phyloP scores from a whole-genome alignment of 2,113 vertebrate species.

The Odontesthes bonariensis region DNA sequence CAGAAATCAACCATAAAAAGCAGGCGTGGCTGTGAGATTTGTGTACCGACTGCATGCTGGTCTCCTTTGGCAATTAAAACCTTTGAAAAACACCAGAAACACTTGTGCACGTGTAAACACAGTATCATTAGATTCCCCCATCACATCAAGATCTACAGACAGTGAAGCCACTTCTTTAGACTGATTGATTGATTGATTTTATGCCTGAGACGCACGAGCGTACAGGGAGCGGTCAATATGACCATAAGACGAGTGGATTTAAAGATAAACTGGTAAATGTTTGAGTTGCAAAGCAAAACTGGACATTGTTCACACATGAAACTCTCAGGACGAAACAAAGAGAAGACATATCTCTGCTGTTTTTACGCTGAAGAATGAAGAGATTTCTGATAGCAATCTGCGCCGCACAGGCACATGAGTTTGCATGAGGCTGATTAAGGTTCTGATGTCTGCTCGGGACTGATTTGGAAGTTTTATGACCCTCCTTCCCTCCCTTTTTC shows the following conservation, averaged over 20 bases:
- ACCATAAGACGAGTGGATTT: neutral
- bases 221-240: neutral
- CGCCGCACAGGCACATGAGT: slow-evolving; percentile 31
- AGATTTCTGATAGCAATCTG: neutral
- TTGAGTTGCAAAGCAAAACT: too few relatives aligned
- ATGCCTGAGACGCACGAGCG: slow-evolving; percentile 7
- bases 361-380: neutral
- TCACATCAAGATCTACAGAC: slow-evolving; percentile 25
- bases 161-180: slow-evolving; percentile 22
- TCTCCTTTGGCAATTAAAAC: neutral
- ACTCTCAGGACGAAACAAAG: neutral
- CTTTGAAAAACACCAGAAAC: slow-evolving; percentile 4
- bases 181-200: slow-evolving; percentile 31
- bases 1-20: too few relatives aligned
- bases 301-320: neutral
- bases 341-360: neutral
- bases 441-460: slow-evolving; percentile 37
- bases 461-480: slow-evolving; percentile 67
- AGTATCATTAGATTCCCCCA: neutral
- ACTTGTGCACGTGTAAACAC: neutral
- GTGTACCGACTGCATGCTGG: too few relatives aligned
- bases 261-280: slow-evolving; percentile 13
- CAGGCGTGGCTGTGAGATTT: too few relatives aligned
- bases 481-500: slow-evolving; percentile 47
- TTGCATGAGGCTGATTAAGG: slow-evolving; percentile 21